Evolutionary conservation across 1,140 invertebrate species (phyloP), one percentile per base, ranked within the genome.

Genomic region (Trichoplusia ni): DNA sequence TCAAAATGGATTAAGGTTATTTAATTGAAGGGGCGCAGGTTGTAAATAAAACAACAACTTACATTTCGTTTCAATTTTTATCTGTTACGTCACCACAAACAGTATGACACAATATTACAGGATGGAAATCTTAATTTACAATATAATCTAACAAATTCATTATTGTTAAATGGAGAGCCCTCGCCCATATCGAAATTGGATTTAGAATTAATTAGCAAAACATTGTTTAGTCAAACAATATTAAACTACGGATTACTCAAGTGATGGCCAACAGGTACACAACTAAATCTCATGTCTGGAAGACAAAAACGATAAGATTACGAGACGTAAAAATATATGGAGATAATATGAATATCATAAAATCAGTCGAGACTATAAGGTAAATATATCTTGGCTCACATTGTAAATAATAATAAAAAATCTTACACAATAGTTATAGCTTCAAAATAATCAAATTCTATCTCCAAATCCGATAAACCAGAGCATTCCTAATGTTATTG

Each of bases 71-170:
- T 75, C 53, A 29, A 58, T 47, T 64, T 77, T 81, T 83, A 76
- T 79, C 73, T 69, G 73, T 86, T 76, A 87, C 79, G 77, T 86
- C 86, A 89, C 77, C 86, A 87, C 83, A 86, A 70, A 77, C 74
- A 84, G 79, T 84, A 88, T 86, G 81, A 88, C 84, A 86, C 84
- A 49, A 68, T 40, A 77, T 77, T 79, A 77, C 59, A 68, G 72
- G 77, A 81, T 85, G 79, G 72, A 82, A 79, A 82, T 70, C 77
- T 84, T 85, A 84, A 54, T 75, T 75, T 84, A 84, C 74, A 75
- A 75, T 77, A 78, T 78, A 72, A 71, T 54, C 75, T 87, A 85
- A 82, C 75, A 76, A 73, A 79, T 77, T 73, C 60, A 71, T 35
- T 23, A 35, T 25, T 54, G 27, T 53, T 35, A 46, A 29, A 33